Percentiles rank a stretch among this genome's conserved stretches.
These are phyloP conservation scores for Drosophila flavopinicola DNA, from an alignment of 2,888 invertebrate genomes.

Conservation along the genomic window DNA sequence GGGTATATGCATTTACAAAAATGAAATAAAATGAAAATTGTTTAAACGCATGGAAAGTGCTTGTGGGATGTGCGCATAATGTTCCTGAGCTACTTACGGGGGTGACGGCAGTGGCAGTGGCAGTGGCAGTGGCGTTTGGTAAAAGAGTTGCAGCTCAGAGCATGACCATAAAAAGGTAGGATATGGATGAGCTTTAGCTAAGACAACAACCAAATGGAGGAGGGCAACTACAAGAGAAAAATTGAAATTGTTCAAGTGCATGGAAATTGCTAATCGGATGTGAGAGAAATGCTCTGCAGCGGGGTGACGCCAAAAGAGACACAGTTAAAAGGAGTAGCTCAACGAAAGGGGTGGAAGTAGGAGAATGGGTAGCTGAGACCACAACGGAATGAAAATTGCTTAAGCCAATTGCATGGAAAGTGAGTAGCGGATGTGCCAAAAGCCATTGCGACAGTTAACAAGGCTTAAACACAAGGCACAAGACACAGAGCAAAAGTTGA, in stretches of 20 bases:
- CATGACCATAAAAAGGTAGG: slow-evolving; percentile 51
- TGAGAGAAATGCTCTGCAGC: slow-evolving; percentile 47
- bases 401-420: slow-evolving; percentile 76
- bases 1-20: slow-evolving; percentile 51
- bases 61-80: slow-evolving; percentile 63
- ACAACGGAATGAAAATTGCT: slow-evolving; percentile 65
- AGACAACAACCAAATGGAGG: slow-evolving; percentile 44
- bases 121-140: slow-evolving; percentile 16
- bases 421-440: slow-evolving; percentile 56
- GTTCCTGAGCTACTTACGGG: slow-evolving; percentile 48
- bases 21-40: slow-evolving; percentile 71
- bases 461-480: slow-evolving; percentile 42
- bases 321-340: slow-evolving; percentile 8
- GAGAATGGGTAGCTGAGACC: slow-evolving; percentile 20
- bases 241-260: slow-evolving; percentile 71
- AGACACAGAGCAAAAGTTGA: slow-evolving; percentile 24
- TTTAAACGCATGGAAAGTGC: slow-evolving; percentile 79
- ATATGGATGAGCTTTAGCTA: slow-evolving; percentile 63
- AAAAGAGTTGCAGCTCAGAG: slow-evolving; percentile 58
- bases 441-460: slow-evolving; percentile 72
- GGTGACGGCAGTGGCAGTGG: neutral
- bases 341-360: neutral
- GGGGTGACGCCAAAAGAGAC: slow-evolving; percentile 34
- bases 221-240: slow-evolving; percentile 26
- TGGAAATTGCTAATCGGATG: slow-evolving; percentile 77